Conservation (phyloP, 2,888 invertebrate genomes). For the Drosophila multiciliata region DNA sequence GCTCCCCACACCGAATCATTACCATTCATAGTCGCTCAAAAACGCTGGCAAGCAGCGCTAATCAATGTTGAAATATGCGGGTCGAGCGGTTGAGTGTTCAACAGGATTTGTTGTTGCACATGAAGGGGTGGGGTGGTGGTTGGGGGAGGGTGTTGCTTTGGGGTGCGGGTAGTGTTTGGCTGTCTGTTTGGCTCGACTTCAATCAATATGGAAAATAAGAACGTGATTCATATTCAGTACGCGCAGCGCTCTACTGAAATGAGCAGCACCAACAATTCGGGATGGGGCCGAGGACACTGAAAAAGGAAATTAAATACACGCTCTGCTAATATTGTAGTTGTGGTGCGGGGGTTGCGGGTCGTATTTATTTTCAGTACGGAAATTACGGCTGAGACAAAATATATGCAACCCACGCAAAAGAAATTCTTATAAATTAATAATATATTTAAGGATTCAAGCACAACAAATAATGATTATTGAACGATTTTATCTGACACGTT, state of each 20-base stretch:
- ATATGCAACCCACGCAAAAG: conserved; percentile 21
- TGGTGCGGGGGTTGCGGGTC: neutral
- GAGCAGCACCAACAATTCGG: conserved; percentile 39
- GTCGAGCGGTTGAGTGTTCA: conserved; percentile 7
- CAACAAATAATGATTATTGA: conserved; percentile 12
- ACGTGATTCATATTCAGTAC: conserved; percentile 72
- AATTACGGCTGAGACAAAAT: conserved; percentile 55
- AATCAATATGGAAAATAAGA: conserved; percentile 74
- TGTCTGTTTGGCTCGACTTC: conserved; percentile 33
- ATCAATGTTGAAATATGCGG: conserved; percentile 55
- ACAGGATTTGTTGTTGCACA: neutral
- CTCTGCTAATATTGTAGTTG: conserved; percentile 30
- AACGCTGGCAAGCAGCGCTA: conserved; percentile 36
- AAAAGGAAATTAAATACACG: conserved; percentile 71
- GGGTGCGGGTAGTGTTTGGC: neutral
- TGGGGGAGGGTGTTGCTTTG: neutral
- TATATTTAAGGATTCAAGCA: conserved; percentile 21
- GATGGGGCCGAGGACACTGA: conserved; percentile 2
- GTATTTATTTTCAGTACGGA: conserved; percentile 53
- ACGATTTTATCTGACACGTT: conserved; percentile 7
- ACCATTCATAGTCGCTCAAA: conserved; percentile 40
- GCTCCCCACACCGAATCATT: conserved; percentile 20
- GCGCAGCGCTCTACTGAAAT: conserved; percentile 61
- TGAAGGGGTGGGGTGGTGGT: too few species aligned
- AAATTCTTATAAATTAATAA: conserved; percentile 40